Base-by-base conservation (phyloP, 2,113 vertebrate genomes). In the Pseudopipra pipra region DNA sequence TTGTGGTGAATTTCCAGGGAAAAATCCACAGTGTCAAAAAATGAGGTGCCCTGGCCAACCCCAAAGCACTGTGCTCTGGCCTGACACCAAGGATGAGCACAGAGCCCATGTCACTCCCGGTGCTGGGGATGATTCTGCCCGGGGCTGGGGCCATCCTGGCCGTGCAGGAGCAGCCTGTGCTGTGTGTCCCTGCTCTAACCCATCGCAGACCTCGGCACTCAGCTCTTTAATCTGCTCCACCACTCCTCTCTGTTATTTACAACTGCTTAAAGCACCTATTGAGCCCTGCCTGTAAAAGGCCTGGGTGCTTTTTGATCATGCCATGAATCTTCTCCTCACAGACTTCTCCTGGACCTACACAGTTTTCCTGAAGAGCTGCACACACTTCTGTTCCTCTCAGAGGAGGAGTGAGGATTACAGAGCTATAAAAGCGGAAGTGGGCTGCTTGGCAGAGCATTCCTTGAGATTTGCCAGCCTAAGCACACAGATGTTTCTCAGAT, bases 401-500 rank as follows among this genome's bases (percentile, higher is more conserved):
- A 70, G 79, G 56, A 80, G 92, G 25, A 59, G 15, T 21, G 52
- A 54, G 96, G 97, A 97, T 98, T 97, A 97, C 18, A 2, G 87
- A 86, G 94, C 94, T 80, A 44, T 96, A 95, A 95, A 97, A 97
- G 96, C 90, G 95, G 95, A 95, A 93, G 95, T 74, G 12, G 33
- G 47, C 43, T 54, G 70, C 95, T 91, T 82, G 92, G 96, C 95
- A 81, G 39, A 83, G 95, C 82, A 95, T 85, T 93, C 95, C 89
- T 92, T 94, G 96, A 97, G 97, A 98, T 95, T 95, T 98, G 88
- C 97, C 97, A 98, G 98, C 98, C 98, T 97, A 96, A 97, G 98
- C 95, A 66, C 92, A 97, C 98, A 99, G 98, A 98, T 99, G 98
- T 98, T 98, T 94, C 97, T 99, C 98, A 99, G 98, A 98, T 98